Percentiles rank a stretch among this genome's conserved stretches.
phyloP scores from a whole-genome alignment of 2,113 vertebrate genomes.

The Phyllostomus hastatus region DNA sequence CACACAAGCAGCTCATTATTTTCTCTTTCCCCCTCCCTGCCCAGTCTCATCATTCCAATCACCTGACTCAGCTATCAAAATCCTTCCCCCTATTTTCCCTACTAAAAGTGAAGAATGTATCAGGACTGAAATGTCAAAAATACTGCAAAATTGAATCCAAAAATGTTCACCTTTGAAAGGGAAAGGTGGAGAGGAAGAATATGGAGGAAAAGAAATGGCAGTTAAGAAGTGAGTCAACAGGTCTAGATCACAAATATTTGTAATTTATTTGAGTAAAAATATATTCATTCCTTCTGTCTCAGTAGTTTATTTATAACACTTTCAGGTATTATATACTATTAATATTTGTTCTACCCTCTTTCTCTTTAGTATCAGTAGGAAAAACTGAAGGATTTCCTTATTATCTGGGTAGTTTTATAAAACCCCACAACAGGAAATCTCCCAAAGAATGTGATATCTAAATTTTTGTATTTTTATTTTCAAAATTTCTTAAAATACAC shows the following conservation, averaged over 20 bases:
- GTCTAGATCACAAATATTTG: background rate
- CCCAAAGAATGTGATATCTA: background rate
- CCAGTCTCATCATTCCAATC: conserved; percentile 31
- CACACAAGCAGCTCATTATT: conserved; percentile 16
- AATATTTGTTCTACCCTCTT: background rate
- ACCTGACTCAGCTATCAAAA: conserved; percentile 1
- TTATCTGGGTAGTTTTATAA: conserved; percentile 9
- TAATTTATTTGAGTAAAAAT: conserved; percentile 2
- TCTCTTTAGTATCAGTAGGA: background rate
- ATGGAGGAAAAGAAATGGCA: background rate
- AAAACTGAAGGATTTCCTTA: background rate
- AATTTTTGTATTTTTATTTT: background rate
- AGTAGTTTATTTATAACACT: conserved; percentile 11
- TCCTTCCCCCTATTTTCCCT: background rate
- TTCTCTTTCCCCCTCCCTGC: background rate
- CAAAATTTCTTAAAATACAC: background rate
- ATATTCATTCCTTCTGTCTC: background rate
- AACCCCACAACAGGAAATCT: background rate
- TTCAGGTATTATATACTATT: background rate
- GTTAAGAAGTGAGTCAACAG: background rate
- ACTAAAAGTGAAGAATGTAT: background rate
- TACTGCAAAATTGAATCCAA: background rate
- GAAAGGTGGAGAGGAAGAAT: background rate
- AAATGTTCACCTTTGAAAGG: background rate
- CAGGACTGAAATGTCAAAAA: background rate